phyloP scores from a whole-genome alignment of 2,888 invertebrate species.

The Tetropium fuscum region DNA sequence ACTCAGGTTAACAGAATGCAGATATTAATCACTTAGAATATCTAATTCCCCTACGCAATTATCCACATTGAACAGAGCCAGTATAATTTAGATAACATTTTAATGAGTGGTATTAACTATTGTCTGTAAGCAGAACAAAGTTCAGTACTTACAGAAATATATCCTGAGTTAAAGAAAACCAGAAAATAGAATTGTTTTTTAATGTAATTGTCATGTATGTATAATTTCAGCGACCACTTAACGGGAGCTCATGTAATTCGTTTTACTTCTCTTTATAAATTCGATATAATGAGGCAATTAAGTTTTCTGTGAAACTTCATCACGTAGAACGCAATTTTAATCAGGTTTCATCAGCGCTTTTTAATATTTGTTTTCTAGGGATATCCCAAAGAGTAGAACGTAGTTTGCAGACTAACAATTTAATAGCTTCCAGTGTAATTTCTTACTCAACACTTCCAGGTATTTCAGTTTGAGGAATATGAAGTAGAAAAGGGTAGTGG shows the following conservation, averaged over 20 bases:
- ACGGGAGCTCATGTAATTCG: conserved; percentile 45
- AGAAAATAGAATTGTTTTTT: conserved; percentile 58
- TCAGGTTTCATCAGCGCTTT: no score
- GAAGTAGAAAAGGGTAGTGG: no score
- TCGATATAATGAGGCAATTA: not conserved
- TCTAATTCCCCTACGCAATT: conserved; percentile 40
- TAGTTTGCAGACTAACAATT: no score
- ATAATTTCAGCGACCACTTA: conserved; percentile 40
- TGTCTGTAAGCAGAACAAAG: conserved; percentile 49
- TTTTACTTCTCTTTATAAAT: no score
- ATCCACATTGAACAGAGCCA: conserved; percentile 36
- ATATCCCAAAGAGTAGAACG: no score
- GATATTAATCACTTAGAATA: conserved; percentile 42
- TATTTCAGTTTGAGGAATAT: no score
- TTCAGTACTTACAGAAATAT: conserved; percentile 54
- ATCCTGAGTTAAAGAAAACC: conserved; percentile 51
- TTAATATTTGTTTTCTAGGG: no score
- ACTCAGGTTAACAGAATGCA: conserved; percentile 14
- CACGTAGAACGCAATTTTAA: no score
- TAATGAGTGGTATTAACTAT: conserved; percentile 52
- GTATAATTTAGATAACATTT: conserved; percentile 49
- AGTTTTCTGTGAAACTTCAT: not conserved
- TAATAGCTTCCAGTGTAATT: no score
- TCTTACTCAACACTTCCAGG: no score
- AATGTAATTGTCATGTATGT: conserved; percentile 59